Percentiles rank a stretch among this genome's conserved stretches.
Evolutionary conservation across 2,888 invertebrate genomes (phyloP).

Genomic region (Chaitophorus viminalis): DNA sequence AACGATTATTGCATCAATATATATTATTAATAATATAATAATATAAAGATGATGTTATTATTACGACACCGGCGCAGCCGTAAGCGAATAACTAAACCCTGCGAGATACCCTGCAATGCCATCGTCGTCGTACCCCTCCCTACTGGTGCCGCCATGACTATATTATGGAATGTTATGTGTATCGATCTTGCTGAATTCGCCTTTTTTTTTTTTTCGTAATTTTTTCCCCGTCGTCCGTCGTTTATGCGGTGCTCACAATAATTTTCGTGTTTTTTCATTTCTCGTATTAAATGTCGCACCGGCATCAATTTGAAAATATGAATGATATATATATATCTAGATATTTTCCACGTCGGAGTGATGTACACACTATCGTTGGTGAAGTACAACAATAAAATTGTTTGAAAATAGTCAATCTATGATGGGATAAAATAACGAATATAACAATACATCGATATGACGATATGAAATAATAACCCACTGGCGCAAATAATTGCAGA

Average conservation of each 20-base stretch:
- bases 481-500: no score
- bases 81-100: background rate
- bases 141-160: background rate
- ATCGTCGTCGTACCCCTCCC: background rate
- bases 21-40: background rate
- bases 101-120: background rate
- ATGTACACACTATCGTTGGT: no score
- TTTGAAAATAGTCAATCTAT: no score
- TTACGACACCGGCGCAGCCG: background rate
- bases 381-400: no score
- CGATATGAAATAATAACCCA: no score
- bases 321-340: no score
- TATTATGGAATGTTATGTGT: background rate
- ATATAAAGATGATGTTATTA: slow-evolving; percentile 15
- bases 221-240: background rate
- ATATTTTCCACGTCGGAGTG: no score
- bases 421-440: no score
- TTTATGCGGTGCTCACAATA: background rate
- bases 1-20: slow-evolving; percentile 36
- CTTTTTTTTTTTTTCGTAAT: background rate
- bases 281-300: no score
- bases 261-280: background rate
- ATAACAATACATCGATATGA: no score
- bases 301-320: no score
- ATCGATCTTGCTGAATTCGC: slow-evolving; percentile 31